phyloP scores from a whole-genome alignment of 2,113 vertebrate genomes.

The crab-eating macaque (Macaca fascicularis) region DNA sequence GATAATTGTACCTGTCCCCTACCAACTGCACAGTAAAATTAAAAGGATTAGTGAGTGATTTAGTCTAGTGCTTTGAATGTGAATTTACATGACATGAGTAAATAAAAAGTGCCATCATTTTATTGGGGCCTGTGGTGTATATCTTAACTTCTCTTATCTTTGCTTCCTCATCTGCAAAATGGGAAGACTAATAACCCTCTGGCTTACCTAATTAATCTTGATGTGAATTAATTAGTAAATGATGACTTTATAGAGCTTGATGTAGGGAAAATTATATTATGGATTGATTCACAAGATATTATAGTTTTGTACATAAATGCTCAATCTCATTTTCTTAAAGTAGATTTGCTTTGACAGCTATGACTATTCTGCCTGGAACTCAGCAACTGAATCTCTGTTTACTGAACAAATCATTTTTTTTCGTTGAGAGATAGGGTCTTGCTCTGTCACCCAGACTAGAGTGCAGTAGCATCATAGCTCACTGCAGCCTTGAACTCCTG shows the following conservation, averaged over 20 bases:
- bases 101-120: neutral
- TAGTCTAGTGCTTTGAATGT: neutral
- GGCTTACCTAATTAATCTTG: slow-evolving; percentile 40
- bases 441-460: too few species aligned
- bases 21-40: neutral
- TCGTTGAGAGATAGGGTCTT: too few species aligned
- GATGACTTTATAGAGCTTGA: neutral
- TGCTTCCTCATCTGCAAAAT: slow-evolving; percentile 67
- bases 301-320: neutral
- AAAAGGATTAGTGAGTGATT: neutral
- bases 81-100: neutral
- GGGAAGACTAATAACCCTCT: neutral
- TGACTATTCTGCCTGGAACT: neutral
- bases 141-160: neutral
- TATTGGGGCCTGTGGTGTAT: neutral
- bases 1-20: slow-evolving; percentile 40
- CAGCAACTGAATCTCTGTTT: neutral
- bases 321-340: neutral
- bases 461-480: too few species aligned
- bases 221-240: slow-evolving; percentile 44
- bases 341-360: neutral
- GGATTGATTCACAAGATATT: neutral
- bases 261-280: neutral
- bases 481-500: too few species aligned
- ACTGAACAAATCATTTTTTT: neutral